Percentiles rank a stretch among this genome's conserved stretches.
Evolutionary conservation across 2,113 vertebrate species (phyloP).

Genomic region (Triplophysa siluroides): DNA sequence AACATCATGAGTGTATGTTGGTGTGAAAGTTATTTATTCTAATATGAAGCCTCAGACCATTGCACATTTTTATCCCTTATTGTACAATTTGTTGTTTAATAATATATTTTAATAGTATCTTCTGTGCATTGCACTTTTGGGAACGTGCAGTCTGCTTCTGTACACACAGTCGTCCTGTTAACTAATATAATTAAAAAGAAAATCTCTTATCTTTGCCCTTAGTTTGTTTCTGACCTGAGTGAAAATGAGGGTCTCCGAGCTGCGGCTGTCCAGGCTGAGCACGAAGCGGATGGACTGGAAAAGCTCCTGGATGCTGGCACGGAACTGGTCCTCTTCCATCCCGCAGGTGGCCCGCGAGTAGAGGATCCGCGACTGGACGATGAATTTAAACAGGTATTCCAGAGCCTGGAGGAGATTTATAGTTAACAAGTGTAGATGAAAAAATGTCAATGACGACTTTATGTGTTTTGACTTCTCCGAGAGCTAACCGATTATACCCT

Average conservation of each 20-base stretch:
- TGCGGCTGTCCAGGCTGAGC: constrained; percentile 94
- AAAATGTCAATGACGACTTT: background rate
- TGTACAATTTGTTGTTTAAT: background rate
- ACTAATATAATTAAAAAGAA: background rate
- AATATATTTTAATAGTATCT: background rate
- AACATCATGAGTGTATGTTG: background rate
- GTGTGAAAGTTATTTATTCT: too few species aligned
- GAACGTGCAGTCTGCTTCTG: background rate
- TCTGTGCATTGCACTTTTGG: background rate
- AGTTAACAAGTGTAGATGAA: background rate
- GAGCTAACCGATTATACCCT: too few species aligned
- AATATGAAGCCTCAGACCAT: too few species aligned
- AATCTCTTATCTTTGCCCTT: background rate
- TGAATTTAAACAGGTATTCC: constrained; percentile 99
- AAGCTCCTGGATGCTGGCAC: constrained; percentile 92
- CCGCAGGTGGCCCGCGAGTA: constrained; percentile 96
- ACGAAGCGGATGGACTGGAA: constrained; percentile 98
- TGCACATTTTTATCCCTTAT: too few species aligned
- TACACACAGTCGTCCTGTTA: background rate
- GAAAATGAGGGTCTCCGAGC: constrained; percentile 94
- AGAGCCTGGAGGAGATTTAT: constrained; percentile 79
- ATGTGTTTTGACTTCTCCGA: background rate
- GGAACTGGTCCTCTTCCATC: constrained; percentile 96
- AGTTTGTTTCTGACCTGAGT: constrained; percentile 83
- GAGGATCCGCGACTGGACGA: constrained; percentile 93